phyloP scores from a whole-genome alignment of 2,797 vertebrate genomes.

The Atherinosoma microstoma region DNA sequence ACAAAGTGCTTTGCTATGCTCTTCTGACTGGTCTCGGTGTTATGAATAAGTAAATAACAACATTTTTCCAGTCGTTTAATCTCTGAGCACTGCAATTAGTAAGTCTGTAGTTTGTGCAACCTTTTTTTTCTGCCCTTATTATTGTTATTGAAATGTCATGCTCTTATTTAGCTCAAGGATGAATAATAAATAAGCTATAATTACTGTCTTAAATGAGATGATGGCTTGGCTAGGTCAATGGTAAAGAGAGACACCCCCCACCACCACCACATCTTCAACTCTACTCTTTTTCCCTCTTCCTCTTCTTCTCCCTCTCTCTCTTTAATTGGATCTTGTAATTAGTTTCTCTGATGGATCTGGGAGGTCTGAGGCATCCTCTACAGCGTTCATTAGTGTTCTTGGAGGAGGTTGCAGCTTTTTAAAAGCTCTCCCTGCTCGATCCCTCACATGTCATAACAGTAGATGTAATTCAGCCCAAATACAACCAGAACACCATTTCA shows the following conservation, averaged over 20 bases:
- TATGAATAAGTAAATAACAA: conserved; percentile 84
- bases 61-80: conserved; percentile 83
- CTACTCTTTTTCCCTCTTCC: conserved; percentile 41
- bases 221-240: conserved; percentile 91
- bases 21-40: conserved; percentile 64
- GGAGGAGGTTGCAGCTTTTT: conserved; percentile 71
- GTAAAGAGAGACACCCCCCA: conserved; percentile 88
- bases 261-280: conserved; percentile 18
- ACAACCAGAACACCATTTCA: conserved; percentile 43
- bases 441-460: conserved; percentile 75
- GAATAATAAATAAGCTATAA: conserved; percentile 99
- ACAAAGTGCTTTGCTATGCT: conserved; percentile 57
- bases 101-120: conserved; percentile 87
- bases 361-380: conserved; percentile 88
- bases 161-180: conserved; percentile 97
- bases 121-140: conserved; percentile 81
- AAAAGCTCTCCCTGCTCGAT: conserved; percentile 69
- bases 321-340: conserved; percentile 99
- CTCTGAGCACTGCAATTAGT: conserved; percentile 93
- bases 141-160: conserved; percentile 96
- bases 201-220: conserved; percentile 95
- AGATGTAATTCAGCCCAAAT: conserved; percentile 59
- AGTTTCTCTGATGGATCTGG: conserved; percentile 96
- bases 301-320: conserved; percentile 82
- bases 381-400: conserved; percentile 82